Percentiles rank a stretch among this genome's conserved stretches.
phyloP scores from a whole-genome alignment of 2,113 vertebrate genomes.

The Boleophthalmus pectinirostris region DNA sequence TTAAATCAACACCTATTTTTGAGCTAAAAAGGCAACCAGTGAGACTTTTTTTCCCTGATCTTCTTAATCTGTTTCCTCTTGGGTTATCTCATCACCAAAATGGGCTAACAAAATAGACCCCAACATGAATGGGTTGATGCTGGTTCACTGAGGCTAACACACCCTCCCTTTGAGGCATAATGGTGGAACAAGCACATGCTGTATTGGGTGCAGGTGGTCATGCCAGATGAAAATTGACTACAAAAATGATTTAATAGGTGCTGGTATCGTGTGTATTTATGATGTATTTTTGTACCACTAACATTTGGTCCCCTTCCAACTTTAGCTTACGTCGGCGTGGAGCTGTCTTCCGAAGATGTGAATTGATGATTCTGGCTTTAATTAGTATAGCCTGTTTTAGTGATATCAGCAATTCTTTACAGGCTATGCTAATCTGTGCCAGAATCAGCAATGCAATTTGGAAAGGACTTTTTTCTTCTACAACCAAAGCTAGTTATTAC shows the following conservation, averaged over 20 bases:
- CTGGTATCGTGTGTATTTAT: constrained; percentile 9
- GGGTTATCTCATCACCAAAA: neutral
- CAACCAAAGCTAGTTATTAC: neutral
- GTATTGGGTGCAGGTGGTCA: neutral
- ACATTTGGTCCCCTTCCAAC: constrained; percentile 53
- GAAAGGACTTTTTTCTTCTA: constrained; percentile 55
- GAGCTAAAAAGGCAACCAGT: no score
- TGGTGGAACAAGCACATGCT: neutral
- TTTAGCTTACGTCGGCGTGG: constrained; percentile 30
- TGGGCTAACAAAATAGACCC: neutral
- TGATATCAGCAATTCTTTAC: constrained; percentile 84
- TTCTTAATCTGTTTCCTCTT: neutral
- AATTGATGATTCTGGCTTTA: constrained; percentile 86
- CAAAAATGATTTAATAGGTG: constrained; percentile 7
- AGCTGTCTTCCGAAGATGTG: constrained; percentile 61
- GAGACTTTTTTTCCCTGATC: neutral
- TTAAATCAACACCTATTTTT: no score
- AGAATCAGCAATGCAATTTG: constrained; percentile 82
- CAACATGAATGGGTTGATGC: neutral
- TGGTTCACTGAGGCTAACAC: neutral
- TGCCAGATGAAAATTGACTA: neutral
- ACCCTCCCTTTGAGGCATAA: neutral
- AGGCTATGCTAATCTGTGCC: constrained; percentile 87
- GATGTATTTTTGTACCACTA: constrained; percentile 28
- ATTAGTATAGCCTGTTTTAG: constrained; percentile 89